Evolutionary conservation across 1,140 invertebrate species (phyloP), one percentile per base, ranked within the genome.

Genomic region (Rhagoletis pomonella): DNA sequence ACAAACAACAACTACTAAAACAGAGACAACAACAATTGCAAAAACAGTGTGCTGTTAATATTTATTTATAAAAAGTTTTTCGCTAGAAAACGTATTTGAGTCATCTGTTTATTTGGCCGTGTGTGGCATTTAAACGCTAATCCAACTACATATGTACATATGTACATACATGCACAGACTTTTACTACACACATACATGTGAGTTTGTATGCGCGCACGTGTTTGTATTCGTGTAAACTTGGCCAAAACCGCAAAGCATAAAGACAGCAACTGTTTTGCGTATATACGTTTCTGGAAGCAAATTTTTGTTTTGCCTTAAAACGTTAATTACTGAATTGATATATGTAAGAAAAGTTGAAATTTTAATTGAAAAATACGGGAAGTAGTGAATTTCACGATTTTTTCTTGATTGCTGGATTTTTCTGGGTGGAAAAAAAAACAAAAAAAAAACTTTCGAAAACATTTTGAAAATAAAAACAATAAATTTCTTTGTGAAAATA

Each of bases 1-100:
- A 87, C 62, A 88, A 19, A 86, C 84, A 88, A 85, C 4, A 85
- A 86, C 29, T 73, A 42, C 77, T 60, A 88, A 73, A 88, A 86
- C 42, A 85, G n/a, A 67, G 17, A 58, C 73, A 81, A 81, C 9
- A 81, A 81, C 47, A 81, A 55, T 29, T 62, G 17, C 29, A n/a
- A 85, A 59, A 62, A 59, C 12, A 85, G 62, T n/a, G 58, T 60
- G 84, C 44, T 85, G 84, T 62, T 85, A 85, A 85, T 14, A 62
- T 42, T 85, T 85, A 60, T 60, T 85, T 85, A 60, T 60, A 60
- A 85, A 85, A 85, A 19, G 55, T 59, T 85, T 65, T 85, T 85
- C 84, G 19, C 58, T 60, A 60, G 84, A 85, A 85, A 60, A 62
- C 59, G 84, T 62, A 60, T 60, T 85, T 85, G 84, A 85, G 55